phyloP scores from a whole-genome alignment of 1,140 invertebrate species.

The Neoseiulus cucumeris region DNA sequence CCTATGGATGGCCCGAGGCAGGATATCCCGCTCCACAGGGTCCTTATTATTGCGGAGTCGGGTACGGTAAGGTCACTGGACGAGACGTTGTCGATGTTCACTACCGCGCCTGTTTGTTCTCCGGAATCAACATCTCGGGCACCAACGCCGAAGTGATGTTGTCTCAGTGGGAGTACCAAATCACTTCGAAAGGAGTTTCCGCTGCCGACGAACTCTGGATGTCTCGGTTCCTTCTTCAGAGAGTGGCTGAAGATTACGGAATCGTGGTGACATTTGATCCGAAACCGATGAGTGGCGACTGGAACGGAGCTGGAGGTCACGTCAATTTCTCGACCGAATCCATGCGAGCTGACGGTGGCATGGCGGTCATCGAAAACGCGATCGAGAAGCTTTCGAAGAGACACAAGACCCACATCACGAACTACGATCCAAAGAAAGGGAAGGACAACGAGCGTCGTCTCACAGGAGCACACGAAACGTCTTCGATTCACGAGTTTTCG shows the following conservation, averaged over 20 bases:
- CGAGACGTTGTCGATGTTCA: conserved; percentile 83
- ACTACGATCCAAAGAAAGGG: conserved; percentile 55
- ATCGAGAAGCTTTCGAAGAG: conserved; percentile 54
- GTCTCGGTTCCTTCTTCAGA: conserved; percentile 54
- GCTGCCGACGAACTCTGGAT: conserved; percentile 61
- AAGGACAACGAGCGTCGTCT: conserved; percentile 59
- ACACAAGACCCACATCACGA: conserved; percentile 63
- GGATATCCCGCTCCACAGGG: conserved; percentile 67
- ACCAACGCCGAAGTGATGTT: conserved; percentile 89
- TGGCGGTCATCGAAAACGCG: not conserved
- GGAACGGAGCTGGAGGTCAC: conserved; percentile 70
- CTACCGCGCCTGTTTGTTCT: conserved; percentile 57
- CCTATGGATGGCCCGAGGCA: conserved; percentile 83
- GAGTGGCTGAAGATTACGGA: conserved; percentile 72
- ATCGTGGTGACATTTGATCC: conserved; percentile 67
- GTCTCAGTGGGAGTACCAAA: conserved; percentile 36
- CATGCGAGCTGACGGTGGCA: conserved; percentile 45
- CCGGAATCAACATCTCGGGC: conserved; percentile 68
- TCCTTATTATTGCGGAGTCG: conserved; percentile 64
- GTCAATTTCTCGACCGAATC: conserved; percentile 67
- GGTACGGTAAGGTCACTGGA: conserved; percentile 76
- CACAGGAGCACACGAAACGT: conserved; percentile 57
- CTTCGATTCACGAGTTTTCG: not conserved
- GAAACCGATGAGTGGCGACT: conserved; percentile 55
- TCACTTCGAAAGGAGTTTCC: conserved; percentile 29